A percentile compares a stretch with the other conserved stretches of the same genome.
Evolutionary conservation across 92 coral and sea anemone species (phyloP).

Genomic region (Porites divaricata): DNA sequence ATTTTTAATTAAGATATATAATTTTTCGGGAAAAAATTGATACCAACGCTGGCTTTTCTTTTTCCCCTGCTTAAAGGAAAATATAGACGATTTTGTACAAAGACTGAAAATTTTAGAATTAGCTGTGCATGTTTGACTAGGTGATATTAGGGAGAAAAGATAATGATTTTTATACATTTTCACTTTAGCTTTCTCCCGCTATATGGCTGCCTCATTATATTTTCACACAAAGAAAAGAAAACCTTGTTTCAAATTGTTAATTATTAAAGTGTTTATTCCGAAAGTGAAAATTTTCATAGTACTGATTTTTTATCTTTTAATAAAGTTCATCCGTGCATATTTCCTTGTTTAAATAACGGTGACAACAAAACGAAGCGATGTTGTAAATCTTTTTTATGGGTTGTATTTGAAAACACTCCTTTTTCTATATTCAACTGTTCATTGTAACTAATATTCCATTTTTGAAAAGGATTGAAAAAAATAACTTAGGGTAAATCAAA

Average conservation of each 20-base stretch:
- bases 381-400: background rate
- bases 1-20: constrained; percentile 48
- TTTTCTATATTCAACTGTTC: background rate
- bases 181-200: background rate
- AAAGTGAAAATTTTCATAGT: background rate
- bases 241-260: constrained; percentile 14
- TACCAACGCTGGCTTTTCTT: constrained; percentile 11
- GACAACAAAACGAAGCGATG: background rate
- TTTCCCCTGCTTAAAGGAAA: background rate
- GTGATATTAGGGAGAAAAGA: background rate
- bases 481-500: background rate
- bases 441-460: constrained; percentile 2
- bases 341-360: background rate
- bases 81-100: background rate
- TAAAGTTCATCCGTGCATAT: background rate
- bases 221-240: constrained; percentile 14
- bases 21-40: constrained; percentile 2
- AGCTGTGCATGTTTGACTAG: background rate
- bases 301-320: too few relatives aligned
- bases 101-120: too few relatives aligned
- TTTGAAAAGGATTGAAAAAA: background rate
- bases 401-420: background rate
- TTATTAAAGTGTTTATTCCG: constrained; percentile 29
- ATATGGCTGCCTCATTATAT: background rate
- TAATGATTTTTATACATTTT: constrained; percentile 4